These are phyloP conservation scores for Neomicropteryx cornuta DNA, from an alignment of 1,140 invertebrate species.

Conservation along the genomic window DNA sequence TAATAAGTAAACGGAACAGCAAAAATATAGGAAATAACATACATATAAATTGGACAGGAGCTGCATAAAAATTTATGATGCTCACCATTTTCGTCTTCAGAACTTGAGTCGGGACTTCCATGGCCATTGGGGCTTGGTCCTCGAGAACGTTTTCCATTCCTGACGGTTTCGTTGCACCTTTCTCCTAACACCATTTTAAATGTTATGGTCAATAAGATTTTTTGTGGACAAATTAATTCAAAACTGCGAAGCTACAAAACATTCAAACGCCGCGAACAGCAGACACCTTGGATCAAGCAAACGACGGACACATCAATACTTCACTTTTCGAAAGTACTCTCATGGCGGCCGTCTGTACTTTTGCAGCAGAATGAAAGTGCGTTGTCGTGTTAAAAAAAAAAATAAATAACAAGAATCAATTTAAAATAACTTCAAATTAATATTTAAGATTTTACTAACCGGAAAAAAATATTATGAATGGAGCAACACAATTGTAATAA, in stretches of 20 bases:
- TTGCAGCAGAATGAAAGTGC: conserved; percentile 1
- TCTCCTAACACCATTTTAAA: conserved; percentile 74
- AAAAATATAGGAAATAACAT: conserved; percentile 6
- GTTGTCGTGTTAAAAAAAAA: too few relatives aligned
- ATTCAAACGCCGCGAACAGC: conserved; percentile 5
- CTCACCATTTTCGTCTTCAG: conserved; percentile 73
- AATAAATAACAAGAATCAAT: too few relatives aligned
- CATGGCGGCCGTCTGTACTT: conserved; percentile 7
- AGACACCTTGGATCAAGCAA: conserved; percentile 8
- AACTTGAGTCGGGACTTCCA: conserved; percentile 63
- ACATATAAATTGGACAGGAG: too few relatives aligned
- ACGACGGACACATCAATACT: conserved; percentile 8
- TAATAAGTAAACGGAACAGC: background rate
- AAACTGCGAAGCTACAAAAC: too few relatives aligned
- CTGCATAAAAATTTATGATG: too few relatives aligned
- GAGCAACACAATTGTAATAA: too few relatives aligned
- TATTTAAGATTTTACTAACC: too few relatives aligned
- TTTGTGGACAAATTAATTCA: too few relatives aligned
- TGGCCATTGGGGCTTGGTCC: conserved; percentile 82
- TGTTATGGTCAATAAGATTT: too few relatives aligned
- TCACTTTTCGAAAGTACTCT: too few relatives aligned
- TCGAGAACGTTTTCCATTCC: conserved; percentile 75
- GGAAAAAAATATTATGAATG: too few relatives aligned
- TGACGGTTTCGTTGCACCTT: conserved; percentile 64
- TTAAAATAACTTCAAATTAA: too few relatives aligned